Conservation (phyloP, 2,113 vertebrate species). For the Ciconia stormi region DNA sequence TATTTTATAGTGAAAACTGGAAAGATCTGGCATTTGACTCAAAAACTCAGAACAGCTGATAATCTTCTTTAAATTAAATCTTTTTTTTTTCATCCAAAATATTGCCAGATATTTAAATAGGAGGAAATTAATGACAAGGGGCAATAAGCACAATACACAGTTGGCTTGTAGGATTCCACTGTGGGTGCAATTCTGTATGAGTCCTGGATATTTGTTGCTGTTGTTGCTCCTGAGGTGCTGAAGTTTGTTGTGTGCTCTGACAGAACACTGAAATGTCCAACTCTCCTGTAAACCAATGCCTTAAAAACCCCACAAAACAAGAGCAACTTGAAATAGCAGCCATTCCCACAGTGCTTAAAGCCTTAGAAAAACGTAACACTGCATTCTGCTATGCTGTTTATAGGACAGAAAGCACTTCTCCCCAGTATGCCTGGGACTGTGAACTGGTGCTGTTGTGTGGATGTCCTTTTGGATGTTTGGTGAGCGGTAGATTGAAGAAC, state of each 20-base stretch:
- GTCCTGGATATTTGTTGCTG: neutral
- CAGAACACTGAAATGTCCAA: neutral
- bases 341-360: neutral
- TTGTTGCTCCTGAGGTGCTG: neutral
- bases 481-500: neutral
- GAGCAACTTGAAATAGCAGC: neutral
- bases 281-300: neutral
- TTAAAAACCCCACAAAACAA: neutral
- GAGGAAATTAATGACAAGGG: neutral
- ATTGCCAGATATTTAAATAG: slow-evolving; percentile 14
- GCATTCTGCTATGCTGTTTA: neutral
- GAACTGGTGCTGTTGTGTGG: neutral
- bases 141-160: neutral
- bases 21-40: slow-evolving; percentile 30
- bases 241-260: neutral
- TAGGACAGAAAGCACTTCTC: neutral
- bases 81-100: neutral
- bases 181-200: neutral
- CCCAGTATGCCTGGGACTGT: neutral
- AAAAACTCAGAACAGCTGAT: slow-evolving; percentile 16
- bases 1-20: slow-evolving; percentile 23
- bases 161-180: neutral
- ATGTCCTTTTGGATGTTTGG: neutral
- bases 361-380: neutral
- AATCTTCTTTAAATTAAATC: neutral